These are phyloP conservation scores for Folsomia manolachei DNA, from an alignment of 2,888 invertebrate genomes.

Conservation along the genomic window DNA sequence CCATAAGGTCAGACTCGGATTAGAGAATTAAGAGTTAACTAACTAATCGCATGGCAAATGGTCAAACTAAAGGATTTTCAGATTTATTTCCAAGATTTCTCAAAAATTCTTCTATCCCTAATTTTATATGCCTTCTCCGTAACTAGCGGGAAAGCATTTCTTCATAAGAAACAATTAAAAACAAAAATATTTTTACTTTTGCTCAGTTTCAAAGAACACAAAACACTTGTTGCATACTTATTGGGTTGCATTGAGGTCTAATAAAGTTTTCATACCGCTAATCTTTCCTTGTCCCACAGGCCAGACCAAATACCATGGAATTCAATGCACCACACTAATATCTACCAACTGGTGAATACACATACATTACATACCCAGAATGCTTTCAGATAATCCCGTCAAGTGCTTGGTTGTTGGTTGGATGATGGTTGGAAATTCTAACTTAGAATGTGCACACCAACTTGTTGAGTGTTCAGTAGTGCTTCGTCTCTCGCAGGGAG, in stretches of 20 bases:
- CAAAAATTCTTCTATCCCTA: background rate
- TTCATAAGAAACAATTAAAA: background rate
- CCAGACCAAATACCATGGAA: background rate
- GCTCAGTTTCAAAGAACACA: background rate
- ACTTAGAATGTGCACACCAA: too few relatives aligned
- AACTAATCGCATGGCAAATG: background rate
- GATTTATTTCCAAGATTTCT: background rate
- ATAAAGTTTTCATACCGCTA: background rate
- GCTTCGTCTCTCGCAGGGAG: constrained; percentile 11
- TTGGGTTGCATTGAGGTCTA: background rate
- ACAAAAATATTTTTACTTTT: background rate
- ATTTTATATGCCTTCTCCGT: background rate
- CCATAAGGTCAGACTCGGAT: background rate
- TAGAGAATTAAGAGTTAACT: background rate
- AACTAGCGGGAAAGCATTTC: background rate
- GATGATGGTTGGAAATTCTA: too few relatives aligned
- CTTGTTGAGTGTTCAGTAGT: background rate
- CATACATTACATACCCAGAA: too few relatives aligned
- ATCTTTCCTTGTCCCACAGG: background rate
- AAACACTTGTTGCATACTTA: too few relatives aligned
- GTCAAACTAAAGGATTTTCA: background rate
- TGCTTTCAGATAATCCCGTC: too few relatives aligned
- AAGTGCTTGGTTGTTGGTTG: too few relatives aligned
- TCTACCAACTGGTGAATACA: too few relatives aligned
- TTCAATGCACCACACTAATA: too few relatives aligned